Evolutionary conservation across 1,140 invertebrate genomes (phyloP).

Genomic region (Galleria mellonella): DNA sequence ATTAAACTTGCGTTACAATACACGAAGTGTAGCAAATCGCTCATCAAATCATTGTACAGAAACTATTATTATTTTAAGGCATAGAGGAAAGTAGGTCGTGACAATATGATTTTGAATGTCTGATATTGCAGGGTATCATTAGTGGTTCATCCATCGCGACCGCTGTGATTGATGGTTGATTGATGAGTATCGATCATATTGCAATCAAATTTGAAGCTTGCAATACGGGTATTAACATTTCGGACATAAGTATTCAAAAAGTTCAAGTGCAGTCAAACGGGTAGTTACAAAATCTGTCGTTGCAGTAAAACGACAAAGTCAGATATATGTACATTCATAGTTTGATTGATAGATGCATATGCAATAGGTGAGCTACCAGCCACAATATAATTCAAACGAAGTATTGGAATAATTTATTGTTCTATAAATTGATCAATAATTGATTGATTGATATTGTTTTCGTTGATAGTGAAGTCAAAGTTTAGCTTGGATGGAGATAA

Average conservation of each 20-base stretch:
- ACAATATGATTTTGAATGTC: conserved; percentile 17
- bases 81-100: conserved; percentile 12
- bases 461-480: no score
- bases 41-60: conserved; percentile 8
- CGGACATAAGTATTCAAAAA: conserved; percentile 15
- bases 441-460: no score
- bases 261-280: conserved; percentile 11
- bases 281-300: conserved; percentile 11
- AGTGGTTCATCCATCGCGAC: conserved; percentile 31
- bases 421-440: no score
- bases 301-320: not conserved
- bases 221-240: conserved; percentile 24
- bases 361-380: no score
- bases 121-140: conserved; percentile 34
- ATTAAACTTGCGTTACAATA: not conserved
- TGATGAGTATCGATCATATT: conserved; percentile 38
- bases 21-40: conserved; percentile 6
- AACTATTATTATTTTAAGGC: not conserved
- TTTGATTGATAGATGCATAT: not conserved
- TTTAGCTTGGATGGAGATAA: no score
- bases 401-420: no score
- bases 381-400: no score
- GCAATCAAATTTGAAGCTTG: conserved; percentile 26
- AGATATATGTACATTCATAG: no score
- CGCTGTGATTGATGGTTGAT: conserved; percentile 26